Evolutionary conservation across 2,888 invertebrate species (phyloP).

Genomic region (Mesorhabditis sp.): DNA sequence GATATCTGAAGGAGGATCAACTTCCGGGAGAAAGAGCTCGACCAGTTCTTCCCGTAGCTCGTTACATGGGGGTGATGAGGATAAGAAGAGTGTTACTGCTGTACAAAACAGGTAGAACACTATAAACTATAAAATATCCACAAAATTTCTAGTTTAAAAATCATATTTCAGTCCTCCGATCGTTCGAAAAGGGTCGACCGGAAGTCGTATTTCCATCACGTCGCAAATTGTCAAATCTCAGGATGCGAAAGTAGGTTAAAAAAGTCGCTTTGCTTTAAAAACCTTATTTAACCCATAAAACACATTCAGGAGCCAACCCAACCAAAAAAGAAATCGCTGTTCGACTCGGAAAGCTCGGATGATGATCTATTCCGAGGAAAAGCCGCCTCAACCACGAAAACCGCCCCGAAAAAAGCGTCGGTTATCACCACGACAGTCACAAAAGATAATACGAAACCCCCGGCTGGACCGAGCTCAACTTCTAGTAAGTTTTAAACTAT

Average conservation of each 20-base stretch:
- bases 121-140: neutral
- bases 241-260: neutral
- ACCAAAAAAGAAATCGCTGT: conserved; percentile 13
- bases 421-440: no score
- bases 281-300: neutral
- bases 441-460: no score
- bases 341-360: conserved; percentile 15
- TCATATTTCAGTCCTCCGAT: conserved; percentile 4
- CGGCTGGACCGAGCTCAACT: no score
- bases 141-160: neutral
- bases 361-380: conserved; percentile 9
- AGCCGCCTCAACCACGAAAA: neutral
- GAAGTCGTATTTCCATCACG: neutral
- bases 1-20: neutral
- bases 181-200: neutral
- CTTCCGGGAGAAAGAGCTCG: neutral
- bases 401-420: conserved; percentile 12
- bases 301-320: neutral
- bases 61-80: neutral
- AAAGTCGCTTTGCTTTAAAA: neutral
- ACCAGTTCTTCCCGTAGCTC: neutral
- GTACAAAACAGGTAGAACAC: neutral
- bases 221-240: neutral
- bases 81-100: neutral
- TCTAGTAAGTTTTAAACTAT: no score